phyloP scores from a whole-genome alignment of 2,113 vertebrate genomes.

The Pavo muticus region DNA sequence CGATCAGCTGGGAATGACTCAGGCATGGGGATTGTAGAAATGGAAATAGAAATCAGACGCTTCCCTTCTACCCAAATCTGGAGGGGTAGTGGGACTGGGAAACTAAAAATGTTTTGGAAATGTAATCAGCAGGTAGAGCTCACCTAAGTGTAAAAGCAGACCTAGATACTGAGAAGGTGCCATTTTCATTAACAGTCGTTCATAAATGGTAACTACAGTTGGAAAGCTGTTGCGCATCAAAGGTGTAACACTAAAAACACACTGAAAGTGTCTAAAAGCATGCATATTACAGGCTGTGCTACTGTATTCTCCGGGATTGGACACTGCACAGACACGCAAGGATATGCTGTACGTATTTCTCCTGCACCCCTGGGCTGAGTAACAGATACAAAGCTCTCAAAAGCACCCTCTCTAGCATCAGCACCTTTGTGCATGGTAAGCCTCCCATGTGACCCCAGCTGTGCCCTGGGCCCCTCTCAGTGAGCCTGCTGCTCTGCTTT shows the following conservation, averaged over 20 bases:
- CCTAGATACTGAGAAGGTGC: not conserved
- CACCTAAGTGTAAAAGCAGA: not conserved
- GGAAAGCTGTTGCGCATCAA: not conserved
- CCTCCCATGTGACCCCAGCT: not conserved
- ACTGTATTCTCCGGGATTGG: not conserved
- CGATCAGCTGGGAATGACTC: not conserved
- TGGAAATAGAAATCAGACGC: not conserved
- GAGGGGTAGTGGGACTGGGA: not conserved
- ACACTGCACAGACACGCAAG: not conserved
- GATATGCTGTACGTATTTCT: not conserved
- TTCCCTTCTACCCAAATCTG: not conserved
- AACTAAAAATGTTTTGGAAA: not conserved
- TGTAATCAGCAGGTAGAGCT: not conserved
- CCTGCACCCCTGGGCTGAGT: not conserved
- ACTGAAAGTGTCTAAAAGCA: not conserved
- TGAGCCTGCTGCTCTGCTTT: not conserved
- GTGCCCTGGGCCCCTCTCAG: not conserved
- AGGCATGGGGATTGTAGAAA: not conserved
- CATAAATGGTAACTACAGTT: not conserved
- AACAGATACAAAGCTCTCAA: not conserved
- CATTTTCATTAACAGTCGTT: not conserved
- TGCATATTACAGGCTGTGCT: not conserved
- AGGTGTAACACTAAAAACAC: fast-evolving
- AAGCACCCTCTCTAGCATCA: not conserved
- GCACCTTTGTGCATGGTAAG: not conserved